Percentiles rank a stretch among this genome's conserved stretches.
phyloP scores from a whole-genome alignment of 2,797 vertebrate species.

The Liparis tanakae region DNA sequence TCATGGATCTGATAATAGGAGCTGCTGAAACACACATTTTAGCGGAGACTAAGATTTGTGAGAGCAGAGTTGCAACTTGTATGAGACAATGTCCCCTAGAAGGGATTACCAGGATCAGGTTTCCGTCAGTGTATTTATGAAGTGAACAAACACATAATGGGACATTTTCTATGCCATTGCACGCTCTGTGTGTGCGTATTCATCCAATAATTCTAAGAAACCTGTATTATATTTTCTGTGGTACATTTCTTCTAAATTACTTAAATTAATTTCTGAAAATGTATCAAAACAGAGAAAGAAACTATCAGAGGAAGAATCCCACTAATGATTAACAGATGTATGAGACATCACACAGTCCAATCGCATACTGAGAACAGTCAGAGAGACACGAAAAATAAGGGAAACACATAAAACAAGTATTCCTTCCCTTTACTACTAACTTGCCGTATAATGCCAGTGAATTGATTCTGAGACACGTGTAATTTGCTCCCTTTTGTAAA shows the following conservation, averaged over 20 bases:
- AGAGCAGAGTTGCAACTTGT: slow-evolving; percentile 19
- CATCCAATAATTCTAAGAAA: slow-evolving; percentile 3
- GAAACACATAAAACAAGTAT: slow-evolving; percentile 13
- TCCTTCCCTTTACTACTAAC: slow-evolving; percentile 13
- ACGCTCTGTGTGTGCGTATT: slow-evolving; percentile 6
- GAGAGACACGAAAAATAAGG: not conserved
- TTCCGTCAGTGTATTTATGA: slow-evolving; percentile 32
- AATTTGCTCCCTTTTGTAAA: not conserved
- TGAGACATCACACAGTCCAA: slow-evolving; percentile 28
- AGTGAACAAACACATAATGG: slow-evolving; percentile 15
- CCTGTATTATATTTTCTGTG: slow-evolving; percentile 23
- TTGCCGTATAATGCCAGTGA: not conserved
- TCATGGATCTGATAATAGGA: slow-evolving; percentile 26
- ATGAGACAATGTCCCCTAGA: slow-evolving; percentile 5
- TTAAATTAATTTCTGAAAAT: slow-evolving; percentile 13
- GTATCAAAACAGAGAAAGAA: slow-evolving; percentile 30
- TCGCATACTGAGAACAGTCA: slow-evolving; percentile 10
- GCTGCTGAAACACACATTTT: slow-evolving; percentile 12
- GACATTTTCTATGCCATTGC: slow-evolving; percentile 41
- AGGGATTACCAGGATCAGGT: slow-evolving; percentile 21
- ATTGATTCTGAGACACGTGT: not conserved
- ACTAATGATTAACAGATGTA: slow-evolving; percentile 69
- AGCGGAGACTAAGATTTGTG: slow-evolving; percentile 28
- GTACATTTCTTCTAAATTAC: slow-evolving; percentile 13
- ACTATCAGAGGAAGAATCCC: slow-evolving; percentile 56